Percentiles rank a stretch among this genome's conserved stretches.
phyloP scores from a whole-genome alignment of 2,113 vertebrate genomes.

The Vanacampus margaritifer region DNA sequence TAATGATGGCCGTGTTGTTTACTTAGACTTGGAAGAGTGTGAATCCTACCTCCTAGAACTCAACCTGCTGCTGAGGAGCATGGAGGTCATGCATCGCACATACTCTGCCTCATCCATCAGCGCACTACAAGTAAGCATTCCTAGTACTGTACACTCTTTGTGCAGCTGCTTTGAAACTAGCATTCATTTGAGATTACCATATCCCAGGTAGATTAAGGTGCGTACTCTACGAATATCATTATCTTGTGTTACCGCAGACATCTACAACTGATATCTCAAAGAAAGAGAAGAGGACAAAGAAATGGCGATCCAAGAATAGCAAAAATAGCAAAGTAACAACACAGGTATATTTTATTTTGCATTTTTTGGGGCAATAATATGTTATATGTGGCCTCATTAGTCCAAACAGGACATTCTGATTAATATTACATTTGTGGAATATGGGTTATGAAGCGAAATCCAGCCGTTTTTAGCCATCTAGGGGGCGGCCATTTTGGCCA shows the following conservation, averaged over 20 bases:
- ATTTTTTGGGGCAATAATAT: too few relatives aligned
- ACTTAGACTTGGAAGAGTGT: slow-evolving; percentile 83
- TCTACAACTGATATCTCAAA: slow-evolving; percentile 85
- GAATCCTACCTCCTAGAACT: slow-evolving; percentile 84
- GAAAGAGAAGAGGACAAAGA: slow-evolving; percentile 88
- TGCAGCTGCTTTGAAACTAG: not conserved
- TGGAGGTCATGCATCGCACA: slow-evolving; percentile 91
- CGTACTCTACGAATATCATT: not conserved
- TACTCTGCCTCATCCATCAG: slow-evolving; percentile 85
- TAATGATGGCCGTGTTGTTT: not conserved
- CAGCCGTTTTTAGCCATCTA: too few relatives aligned
- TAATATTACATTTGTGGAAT: too few relatives aligned
- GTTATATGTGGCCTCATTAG: too few relatives aligned
- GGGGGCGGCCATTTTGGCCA: too few relatives aligned
- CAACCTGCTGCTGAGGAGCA: slow-evolving; percentile 85
- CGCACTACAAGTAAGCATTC: slow-evolving; percentile 52
- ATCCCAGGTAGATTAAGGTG: not conserved
- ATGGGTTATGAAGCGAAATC: too few relatives aligned
- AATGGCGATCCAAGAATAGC: slow-evolving; percentile 82
- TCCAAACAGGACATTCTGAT: too few relatives aligned
- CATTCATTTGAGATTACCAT: not conserved
- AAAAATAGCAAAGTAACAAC: slow-evolving; percentile 80
- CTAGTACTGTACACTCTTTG: not conserved
- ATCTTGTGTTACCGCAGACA: slow-evolving; percentile 58
- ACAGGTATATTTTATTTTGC: slow-evolving; percentile 65